These are phyloP conservation scores for Crematogaster levior DNA, from an alignment of 2,888 invertebrate genomes.

Conservation along the genomic window DNA sequence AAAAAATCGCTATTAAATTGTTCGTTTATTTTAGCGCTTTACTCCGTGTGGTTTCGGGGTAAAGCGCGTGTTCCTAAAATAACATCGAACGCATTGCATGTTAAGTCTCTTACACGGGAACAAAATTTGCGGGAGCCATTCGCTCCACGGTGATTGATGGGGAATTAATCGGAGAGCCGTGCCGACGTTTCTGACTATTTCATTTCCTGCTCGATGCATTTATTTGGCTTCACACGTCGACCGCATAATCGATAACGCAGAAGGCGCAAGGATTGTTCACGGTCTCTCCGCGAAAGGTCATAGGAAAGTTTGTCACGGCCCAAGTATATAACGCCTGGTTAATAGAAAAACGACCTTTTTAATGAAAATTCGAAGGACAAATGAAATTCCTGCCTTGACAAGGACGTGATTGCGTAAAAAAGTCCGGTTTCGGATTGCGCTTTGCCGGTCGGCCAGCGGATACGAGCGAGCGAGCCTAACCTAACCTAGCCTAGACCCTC, in stretches of 20 bases:
- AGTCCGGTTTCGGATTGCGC: slow-evolving; percentile 5
- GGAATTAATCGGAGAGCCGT: slow-evolving; percentile 29
- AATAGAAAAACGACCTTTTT: not conserved
- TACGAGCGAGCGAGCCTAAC: slow-evolving; percentile 20
- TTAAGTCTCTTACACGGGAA: not conserved
- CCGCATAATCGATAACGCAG: slow-evolving; percentile 22
- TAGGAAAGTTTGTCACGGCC: slow-evolving; percentile 7
- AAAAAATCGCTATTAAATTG: slow-evolving; percentile 3
- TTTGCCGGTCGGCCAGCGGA: not conserved
- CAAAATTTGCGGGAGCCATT: slow-evolving; percentile 15
- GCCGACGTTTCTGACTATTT: slow-evolving; percentile 46
- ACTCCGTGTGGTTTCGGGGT: not conserved
- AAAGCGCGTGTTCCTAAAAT: slow-evolving; percentile 27
- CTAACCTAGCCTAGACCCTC: slow-evolving; percentile 20
- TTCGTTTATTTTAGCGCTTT: not conserved
- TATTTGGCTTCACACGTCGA: slow-evolving; percentile 45
- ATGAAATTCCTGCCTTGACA: not conserved
- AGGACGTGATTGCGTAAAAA: slow-evolving; percentile 55
- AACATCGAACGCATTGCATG: slow-evolving; percentile 16
- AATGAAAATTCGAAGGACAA: slow-evolving; percentile 24
- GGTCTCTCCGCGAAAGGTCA: slow-evolving; percentile 26
- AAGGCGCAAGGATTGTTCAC: not conserved
- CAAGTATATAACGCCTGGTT: not conserved
- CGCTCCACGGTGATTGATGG: slow-evolving; percentile 27
- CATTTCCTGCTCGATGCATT: slow-evolving; percentile 37